phyloP scores from a whole-genome alignment of 1,140 invertebrate genomes.

The Leptopilina boulardi region DNA sequence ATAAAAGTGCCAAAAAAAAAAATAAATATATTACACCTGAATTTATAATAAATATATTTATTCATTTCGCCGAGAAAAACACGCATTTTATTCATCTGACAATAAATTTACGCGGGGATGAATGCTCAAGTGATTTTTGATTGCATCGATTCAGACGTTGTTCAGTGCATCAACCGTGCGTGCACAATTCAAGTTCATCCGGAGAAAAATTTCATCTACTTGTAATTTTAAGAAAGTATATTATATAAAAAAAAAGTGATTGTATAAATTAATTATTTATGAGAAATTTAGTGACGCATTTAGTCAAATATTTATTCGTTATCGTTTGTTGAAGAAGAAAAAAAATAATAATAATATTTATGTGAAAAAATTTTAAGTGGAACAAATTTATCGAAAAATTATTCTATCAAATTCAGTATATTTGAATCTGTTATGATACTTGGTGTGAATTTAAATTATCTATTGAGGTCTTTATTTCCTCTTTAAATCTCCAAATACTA shows the following conservation, averaged over 20 bases:
- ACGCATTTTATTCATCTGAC: not conserved
- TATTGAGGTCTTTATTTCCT: not conserved
- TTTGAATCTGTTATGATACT: not conserved
- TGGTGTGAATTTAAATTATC: conserved; percentile 3
- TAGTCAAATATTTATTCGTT: conserved; percentile 24
- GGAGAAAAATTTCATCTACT: conserved; percentile 14
- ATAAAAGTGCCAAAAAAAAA: not conserved
- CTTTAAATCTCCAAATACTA: not conserved
- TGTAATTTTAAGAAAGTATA: not conserved
- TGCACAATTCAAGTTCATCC: not conserved
- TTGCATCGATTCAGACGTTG: conserved; percentile 17
- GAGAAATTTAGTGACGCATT: conserved; percentile 1
- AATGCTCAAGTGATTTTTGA: conserved; percentile 4
- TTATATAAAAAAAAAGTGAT: not conserved
- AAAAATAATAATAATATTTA: not conserved
- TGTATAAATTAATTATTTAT: conserved; percentile 26
- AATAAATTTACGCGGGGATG: conserved; percentile 16
- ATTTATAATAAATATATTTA: not conserved
- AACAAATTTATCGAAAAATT: conserved; percentile 20
- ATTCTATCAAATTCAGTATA: not conserved
- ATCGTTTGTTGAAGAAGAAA: conserved; percentile 3
- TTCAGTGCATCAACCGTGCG: conserved; percentile 20
- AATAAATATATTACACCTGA: not conserved
- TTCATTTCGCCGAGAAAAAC: not conserved
- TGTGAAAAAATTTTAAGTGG: not conserved